Percentiles rank a stretch among this genome's conserved stretches.
These are phyloP conservation scores for Epinephelus malabaricus DNA, from an alignment of 2,797 vertebrate genomes.

Conservation along the genomic window DNA sequence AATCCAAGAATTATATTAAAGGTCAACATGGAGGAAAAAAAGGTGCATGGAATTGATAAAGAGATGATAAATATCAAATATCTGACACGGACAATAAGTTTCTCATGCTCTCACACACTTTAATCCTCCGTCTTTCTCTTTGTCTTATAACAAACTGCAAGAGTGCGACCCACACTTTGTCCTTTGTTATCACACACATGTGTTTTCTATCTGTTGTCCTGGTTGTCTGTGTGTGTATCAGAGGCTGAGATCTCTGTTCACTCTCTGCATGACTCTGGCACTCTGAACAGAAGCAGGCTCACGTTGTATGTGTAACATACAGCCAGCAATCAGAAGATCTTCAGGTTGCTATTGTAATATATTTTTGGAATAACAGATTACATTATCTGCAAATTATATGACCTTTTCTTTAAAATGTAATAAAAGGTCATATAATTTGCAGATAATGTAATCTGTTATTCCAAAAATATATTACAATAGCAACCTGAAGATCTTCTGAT, in stretches of 20 bases:
- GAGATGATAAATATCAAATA: neutral
- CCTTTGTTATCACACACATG: slow-evolving; percentile 51
- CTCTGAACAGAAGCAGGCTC: slow-evolving; percentile 57
- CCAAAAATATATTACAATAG: neutral
- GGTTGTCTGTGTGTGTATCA: slow-evolving; percentile 44
- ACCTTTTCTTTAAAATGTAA: slow-evolving; percentile 8
- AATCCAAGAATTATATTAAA: slow-evolving; percentile 1
- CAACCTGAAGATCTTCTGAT: neutral
- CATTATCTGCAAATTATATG: slow-evolving; percentile 1
- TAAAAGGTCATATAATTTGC: slow-evolving; percentile 1
- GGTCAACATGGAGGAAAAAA: neutral
- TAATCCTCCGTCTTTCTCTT: neutral
- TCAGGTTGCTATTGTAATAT: neutral
- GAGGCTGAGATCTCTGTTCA: slow-evolving; percentile 51
- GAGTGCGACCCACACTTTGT: slow-evolving; percentile 16
- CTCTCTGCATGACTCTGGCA: slow-evolving; percentile 45
- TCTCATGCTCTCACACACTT: neutral
- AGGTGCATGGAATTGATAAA: neutral
- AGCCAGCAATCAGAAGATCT: neutral
- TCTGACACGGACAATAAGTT: neutral
- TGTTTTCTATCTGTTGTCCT: slow-evolving; percentile 64
- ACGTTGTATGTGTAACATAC: neutral
- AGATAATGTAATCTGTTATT: neutral
- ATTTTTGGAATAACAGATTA: neutral
- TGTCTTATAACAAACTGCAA: neutral